phyloP scores from a whole-genome alignment of 1,140 invertebrate genomes.

The Teleogryllus occipitalis region DNA sequence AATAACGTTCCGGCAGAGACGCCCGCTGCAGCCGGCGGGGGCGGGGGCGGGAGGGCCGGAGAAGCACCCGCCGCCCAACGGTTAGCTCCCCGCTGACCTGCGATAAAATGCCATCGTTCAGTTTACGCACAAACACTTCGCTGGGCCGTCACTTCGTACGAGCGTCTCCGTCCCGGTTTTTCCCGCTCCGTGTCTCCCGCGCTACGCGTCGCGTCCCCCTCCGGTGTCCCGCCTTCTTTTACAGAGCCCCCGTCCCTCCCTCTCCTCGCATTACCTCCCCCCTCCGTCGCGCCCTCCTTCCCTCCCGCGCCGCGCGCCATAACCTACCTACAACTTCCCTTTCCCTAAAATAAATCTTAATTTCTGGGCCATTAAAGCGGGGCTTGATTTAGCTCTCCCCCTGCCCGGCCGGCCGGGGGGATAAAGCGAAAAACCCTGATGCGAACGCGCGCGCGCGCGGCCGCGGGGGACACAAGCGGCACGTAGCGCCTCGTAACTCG shows the following conservation, averaged over 20 bases:
- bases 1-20: neutral
- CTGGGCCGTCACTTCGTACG: too few species aligned
- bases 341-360: neutral
- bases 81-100: neutral
- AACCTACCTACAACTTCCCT: conserved; percentile 3
- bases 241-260: neutral
- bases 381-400: neutral
- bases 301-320: neutral
- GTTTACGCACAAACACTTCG: neutral
- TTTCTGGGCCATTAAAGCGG: neutral
- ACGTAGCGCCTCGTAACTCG: neutral
- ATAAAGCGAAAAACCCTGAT: neutral
- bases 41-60: neutral
- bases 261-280: neutral
- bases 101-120: neutral
- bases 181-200: too few species aligned
- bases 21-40: neutral
- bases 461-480: neutral
- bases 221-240: neutral
- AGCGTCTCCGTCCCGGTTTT: too few species aligned
- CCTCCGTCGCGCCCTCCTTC: neutral
- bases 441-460: neutral
- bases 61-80: neutral
- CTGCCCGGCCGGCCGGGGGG: neutral
- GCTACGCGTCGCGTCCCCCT: neutral